Percentiles rank a stretch among this genome's conserved stretches.
Evolutionary conservation across 2,888 invertebrate species (phyloP).

Genomic region (Ormia ochracea): DNA sequence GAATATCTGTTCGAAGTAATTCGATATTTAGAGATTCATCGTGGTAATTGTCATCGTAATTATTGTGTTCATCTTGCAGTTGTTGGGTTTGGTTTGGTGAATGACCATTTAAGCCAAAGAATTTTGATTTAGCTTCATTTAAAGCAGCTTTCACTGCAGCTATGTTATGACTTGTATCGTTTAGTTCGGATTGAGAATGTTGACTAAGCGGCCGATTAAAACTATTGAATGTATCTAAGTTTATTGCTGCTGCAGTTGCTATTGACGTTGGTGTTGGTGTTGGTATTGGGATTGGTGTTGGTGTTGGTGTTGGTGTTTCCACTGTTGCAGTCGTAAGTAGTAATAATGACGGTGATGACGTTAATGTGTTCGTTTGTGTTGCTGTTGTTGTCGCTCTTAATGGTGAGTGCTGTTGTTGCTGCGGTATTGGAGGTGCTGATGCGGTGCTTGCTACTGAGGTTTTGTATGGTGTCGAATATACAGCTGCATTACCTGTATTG

Average conservation of each 20-base stretch:
- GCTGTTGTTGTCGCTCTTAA: constrained; percentile 30
- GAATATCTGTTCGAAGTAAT: constrained; percentile 40
- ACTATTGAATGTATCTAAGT: constrained; percentile 49
- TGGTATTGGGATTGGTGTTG: constrained; percentile 28
- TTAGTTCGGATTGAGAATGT: constrained; percentile 67
- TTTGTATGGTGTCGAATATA: constrained; percentile 57
- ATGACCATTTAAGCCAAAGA: constrained; percentile 74
- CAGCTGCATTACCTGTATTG: constrained; percentile 52
- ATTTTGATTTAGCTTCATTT: constrained; percentile 76
- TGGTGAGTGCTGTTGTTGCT: constrained; percentile 48
- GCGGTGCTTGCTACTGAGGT: constrained; percentile 43
- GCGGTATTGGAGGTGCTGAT: constrained; percentile 34
- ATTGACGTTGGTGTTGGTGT: background rate
- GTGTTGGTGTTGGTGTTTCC: constrained; percentile 29
- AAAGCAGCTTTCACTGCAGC: constrained; percentile 75
- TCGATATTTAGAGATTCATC: constrained; percentile 51
- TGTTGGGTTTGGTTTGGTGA: constrained; percentile 40
- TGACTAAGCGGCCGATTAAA: constrained; percentile 68
- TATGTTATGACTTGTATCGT: constrained; percentile 71
- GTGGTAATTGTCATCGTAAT: constrained; percentile 12
- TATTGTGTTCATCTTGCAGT: constrained; percentile 26
- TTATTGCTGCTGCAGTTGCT: constrained; percentile 34
- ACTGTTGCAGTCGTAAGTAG: constrained; percentile 37
- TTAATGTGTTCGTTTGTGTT: constrained; percentile 47
- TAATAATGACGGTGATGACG: constrained; percentile 46